Base-by-base conservation (phyloP, 1,140 invertebrate species). In the Dendrolimus kikuchii region DNA sequence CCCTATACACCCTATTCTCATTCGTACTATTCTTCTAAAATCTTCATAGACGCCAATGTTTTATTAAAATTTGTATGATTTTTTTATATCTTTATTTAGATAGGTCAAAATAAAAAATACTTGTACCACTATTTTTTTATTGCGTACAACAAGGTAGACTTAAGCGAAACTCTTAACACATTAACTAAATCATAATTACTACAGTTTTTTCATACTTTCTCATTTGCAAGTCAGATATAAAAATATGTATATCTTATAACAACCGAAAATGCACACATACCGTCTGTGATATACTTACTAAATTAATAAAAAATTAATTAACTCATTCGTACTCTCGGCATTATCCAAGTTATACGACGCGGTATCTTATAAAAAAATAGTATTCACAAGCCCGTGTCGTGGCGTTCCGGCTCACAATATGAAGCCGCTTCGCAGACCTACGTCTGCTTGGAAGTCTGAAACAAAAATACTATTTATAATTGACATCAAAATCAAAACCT, bases 71-170 rank as follows among this genome's bases (percentile, higher is more conserved):
- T 46, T 37, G 46, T 4, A 36, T 6, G 3, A 23, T 23, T 23
- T 23, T n/a, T 23, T 3, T 23, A 23, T 23, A 2, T 23, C 23
- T 23, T 23, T 23, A 23, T 23, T 23, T 23, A 23, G 3, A 23
- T 23, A 23, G 23, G 23, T 23, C 23, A 23, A 23, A 60, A 62
- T 60, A 62, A 60, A 73, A 66, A 39, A 70, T 66, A 63, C 63
- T 49, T 48, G 60, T 83, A 82, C 79, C 80, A 77, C 74, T 76
- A 80, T 78, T 77, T 72, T 81, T 85, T 81, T 77, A 80, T 86
- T 74, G 71, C 68, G 74, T 82, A 79, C 79, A 86, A 84, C 81
- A 81, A 78, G 67, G 82, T 78, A 81, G 74, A 78, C 71, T 80
- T 81, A 84, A 82, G 79, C 75, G 62, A 59, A 70, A 67, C 74